phyloP scores from a whole-genome alignment of 2,888 invertebrate species.

The Drosophila birchii region DNA sequence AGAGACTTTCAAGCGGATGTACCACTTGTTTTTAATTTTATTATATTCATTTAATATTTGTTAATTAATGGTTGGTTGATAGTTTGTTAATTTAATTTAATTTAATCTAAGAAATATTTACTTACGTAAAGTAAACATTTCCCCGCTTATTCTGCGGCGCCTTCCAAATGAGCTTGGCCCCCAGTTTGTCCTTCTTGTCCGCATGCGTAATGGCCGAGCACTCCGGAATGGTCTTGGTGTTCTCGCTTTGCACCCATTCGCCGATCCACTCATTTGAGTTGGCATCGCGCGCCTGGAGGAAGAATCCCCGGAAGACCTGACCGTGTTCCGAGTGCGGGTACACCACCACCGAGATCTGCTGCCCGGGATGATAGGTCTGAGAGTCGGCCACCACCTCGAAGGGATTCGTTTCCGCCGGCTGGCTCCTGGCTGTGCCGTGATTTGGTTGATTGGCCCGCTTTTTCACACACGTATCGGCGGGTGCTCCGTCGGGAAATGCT shows the following conservation, averaged over 20 bases:
- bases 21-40: neutral
- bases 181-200: slow-evolving; percentile 90
- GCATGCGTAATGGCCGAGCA: slow-evolving; percentile 92
- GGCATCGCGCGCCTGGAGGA: slow-evolving; percentile 91
- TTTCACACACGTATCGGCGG: slow-evolving; percentile 92
- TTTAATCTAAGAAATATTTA: slow-evolving; percentile 54
- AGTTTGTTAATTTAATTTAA: neutral
- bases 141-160: slow-evolving; percentile 89
- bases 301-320: slow-evolving; percentile 91
- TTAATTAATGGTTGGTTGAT: neutral
- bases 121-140: slow-evolving; percentile 93
- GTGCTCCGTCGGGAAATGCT: slow-evolving; percentile 92
- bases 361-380: slow-evolving; percentile 88
- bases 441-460: slow-evolving; percentile 90
- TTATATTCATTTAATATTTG: neutral
- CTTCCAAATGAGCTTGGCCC: slow-evolving; percentile 90
- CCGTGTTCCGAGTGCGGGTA: slow-evolving; percentile 76
- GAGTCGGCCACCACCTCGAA: slow-evolving; percentile 89
- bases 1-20: neutral
- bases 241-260: slow-evolving; percentile 89
- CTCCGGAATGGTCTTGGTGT: slow-evolving; percentile 91
- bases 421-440: slow-evolving; percentile 90
- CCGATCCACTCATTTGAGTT: slow-evolving; percentile 91
- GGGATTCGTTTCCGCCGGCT: slow-evolving; percentile 88
- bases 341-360: slow-evolving; percentile 87